Evolutionary conservation across 1,140 invertebrate species (phyloP).

Genomic region (Cotesia chilonis): DNA sequence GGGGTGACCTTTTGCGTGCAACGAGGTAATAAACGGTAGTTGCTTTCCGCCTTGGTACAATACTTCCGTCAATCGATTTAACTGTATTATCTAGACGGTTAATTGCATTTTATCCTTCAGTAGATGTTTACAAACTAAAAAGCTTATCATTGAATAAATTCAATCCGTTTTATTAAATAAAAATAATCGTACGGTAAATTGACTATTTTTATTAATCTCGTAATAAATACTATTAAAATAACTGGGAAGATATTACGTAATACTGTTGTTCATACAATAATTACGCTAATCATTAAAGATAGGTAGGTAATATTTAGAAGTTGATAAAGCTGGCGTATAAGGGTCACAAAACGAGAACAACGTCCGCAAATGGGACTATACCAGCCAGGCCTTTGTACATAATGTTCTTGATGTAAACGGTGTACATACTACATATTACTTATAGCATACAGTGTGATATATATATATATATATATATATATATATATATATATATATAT

Average conservation of each 20-base stretch:
- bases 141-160: background rate
- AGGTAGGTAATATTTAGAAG: conserved; percentile 3
- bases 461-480: too few species aligned
- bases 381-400: background rate
- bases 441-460: too few species aligned
- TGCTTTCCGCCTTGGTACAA: conserved; percentile 18
- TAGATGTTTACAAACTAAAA: conserved; percentile 5
- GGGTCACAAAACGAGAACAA: conserved; percentile 15
- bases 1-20: conserved; percentile 20
- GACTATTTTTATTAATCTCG: too few species aligned
- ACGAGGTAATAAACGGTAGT: conserved; percentile 18
- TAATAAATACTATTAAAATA: too few species aligned
- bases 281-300: too few species aligned
- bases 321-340: conserved; percentile 1
- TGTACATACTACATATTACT: too few species aligned
- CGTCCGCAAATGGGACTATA: conserved; percentile 17
- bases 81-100: conserved; percentile 38
- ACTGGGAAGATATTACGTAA: too few species aligned
- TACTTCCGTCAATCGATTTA: conserved; percentile 36
- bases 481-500: too few species aligned
- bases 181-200: too few species aligned
- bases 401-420: too few species aligned
- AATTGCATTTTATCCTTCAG: conserved; percentile 37
- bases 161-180: too few species aligned
- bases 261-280: too few species aligned